Conservation (phyloP, 2,113 vertebrate genomes). For the Isichthys henryi region DNA sequence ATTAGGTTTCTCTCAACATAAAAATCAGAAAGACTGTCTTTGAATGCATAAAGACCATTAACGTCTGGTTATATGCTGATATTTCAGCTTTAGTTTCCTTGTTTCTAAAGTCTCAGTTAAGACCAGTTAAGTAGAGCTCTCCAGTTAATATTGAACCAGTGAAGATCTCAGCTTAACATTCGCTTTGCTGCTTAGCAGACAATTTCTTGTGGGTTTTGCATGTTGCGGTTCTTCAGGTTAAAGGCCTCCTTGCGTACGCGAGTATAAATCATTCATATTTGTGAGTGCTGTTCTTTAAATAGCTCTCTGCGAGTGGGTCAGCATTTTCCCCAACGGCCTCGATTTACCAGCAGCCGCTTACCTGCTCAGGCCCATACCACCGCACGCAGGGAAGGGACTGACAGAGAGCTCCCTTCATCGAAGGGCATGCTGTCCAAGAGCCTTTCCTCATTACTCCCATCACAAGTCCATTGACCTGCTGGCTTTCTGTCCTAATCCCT, state of each 20-base stretch:
- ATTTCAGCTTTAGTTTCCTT: not conserved
- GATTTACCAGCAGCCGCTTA: not conserved
- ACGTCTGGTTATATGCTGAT: not conserved
- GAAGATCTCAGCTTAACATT: not conserved
- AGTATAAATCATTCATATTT: constrained; percentile 58
- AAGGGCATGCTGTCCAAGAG: constrained; percentile 24
- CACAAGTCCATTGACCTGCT: constrained; percentile 29
- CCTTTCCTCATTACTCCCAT: constrained; percentile 40
- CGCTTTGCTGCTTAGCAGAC: not conserved
- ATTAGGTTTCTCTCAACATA: not conserved
- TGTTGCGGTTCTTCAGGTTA: constrained; percentile 52
- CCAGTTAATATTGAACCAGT: not conserved
- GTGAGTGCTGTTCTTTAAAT: constrained; percentile 45
- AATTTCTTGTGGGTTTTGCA: constrained; percentile 25
- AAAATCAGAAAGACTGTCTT: not conserved
- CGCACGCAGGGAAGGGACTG: constrained; percentile 2
- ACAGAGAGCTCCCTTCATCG: constrained; percentile 8
- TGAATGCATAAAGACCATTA: not conserved
- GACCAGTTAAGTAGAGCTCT: not conserved
- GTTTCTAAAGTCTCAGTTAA: not conserved
- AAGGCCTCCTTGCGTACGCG: constrained; percentile 47
- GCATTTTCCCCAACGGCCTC: constrained; percentile 12
- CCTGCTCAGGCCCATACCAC: not conserved
- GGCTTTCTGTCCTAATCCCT: not conserved
- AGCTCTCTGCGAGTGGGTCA: constrained; percentile 33